phyloP scores from a whole-genome alignment of 2,888 invertebrate species.

The Cosmia pyralina region DNA sequence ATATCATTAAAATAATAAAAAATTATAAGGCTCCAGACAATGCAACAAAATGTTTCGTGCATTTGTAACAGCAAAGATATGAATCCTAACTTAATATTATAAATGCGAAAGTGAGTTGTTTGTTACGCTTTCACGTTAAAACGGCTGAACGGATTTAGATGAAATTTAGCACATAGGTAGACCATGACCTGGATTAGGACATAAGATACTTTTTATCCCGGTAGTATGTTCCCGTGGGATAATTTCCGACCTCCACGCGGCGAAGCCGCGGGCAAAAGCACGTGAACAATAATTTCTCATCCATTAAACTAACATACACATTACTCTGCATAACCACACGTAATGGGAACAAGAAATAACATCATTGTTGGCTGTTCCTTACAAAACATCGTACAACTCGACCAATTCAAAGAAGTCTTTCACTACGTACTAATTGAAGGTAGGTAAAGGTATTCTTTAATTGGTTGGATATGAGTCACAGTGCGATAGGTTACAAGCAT shows the following conservation, averaged over 20 bases:
- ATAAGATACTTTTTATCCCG: too few species aligned
- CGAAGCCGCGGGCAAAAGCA: too few species aligned
- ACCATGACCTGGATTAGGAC: too few species aligned
- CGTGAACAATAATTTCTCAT: constrained; percentile 22
- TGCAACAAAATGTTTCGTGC: constrained; percentile 11
- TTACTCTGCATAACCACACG: constrained; percentile 31
- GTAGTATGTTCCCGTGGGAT: too few species aligned
- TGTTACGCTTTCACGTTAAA: too few species aligned
- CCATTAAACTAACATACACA: constrained; percentile 17
- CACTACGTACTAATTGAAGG: constrained; percentile 23
- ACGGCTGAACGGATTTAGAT: too few species aligned
- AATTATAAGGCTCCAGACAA: constrained; percentile 16
- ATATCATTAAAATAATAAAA: neutral
- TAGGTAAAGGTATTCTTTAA: constrained; percentile 30
- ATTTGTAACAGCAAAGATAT: constrained; percentile 9
- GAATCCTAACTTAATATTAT: too few species aligned
- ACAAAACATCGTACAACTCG: constrained; percentile 29
- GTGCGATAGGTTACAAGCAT: constrained; percentile 64
- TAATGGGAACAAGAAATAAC: constrained; percentile 42
- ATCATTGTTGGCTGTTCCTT: constrained; percentile 38
- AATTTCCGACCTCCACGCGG: too few species aligned
- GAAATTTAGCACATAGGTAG: too few species aligned
- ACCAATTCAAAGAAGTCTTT: constrained; percentile 42
- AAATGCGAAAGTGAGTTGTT: too few species aligned
- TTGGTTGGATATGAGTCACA: constrained; percentile 62